Evolutionary conservation across 2,888 invertebrate species (phyloP).

Genomic region (Lochmaea crataegi): DNA sequence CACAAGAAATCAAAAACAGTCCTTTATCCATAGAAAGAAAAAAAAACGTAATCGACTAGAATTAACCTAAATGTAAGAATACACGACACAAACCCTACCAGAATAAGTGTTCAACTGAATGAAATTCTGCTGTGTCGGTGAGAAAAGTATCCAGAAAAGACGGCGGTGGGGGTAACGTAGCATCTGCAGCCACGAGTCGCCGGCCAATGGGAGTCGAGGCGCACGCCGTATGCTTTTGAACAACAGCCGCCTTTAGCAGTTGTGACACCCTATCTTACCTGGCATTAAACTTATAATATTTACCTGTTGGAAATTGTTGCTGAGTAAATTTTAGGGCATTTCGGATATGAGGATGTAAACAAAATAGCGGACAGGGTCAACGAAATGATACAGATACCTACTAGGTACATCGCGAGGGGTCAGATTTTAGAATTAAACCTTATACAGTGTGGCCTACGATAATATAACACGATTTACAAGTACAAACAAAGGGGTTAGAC

Average conservation of each 20-base stretch:
- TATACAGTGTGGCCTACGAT: too few relatives aligned
- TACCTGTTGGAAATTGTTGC: constrained; percentile 43
- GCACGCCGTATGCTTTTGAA: constrained; percentile 70
- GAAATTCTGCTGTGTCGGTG: constrained; percentile 50
- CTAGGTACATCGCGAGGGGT: too few relatives aligned
- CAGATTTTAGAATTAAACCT: neutral
- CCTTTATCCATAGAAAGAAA: constrained; percentile 26
- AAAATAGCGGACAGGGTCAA: constrained; percentile 16
- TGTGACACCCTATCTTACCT: constrained; percentile 55
- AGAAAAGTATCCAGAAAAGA: constrained; percentile 53
- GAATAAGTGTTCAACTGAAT: constrained; percentile 44
- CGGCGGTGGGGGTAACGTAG: constrained; percentile 51
- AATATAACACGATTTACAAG: too few relatives aligned
- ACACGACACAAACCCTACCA: constrained; percentile 12
- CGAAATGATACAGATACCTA: constrained; percentile 5
- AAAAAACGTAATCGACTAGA: constrained; percentile 16
- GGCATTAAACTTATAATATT: constrained; percentile 41
- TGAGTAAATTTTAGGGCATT: constrained; percentile 16
- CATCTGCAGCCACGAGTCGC: constrained; percentile 68
- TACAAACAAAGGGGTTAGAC: too few relatives aligned
- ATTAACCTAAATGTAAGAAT: neutral
- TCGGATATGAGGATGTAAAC: constrained; percentile 15
- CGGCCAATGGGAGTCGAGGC: constrained; percentile 70
- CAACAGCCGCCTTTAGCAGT: constrained; percentile 61
- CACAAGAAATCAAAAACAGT: constrained; percentile 29